Base-by-base conservation (phyloP, 37 sponge, comb jelly and placozoan genomes). In the Trichoplax adhaerens region DNA sequence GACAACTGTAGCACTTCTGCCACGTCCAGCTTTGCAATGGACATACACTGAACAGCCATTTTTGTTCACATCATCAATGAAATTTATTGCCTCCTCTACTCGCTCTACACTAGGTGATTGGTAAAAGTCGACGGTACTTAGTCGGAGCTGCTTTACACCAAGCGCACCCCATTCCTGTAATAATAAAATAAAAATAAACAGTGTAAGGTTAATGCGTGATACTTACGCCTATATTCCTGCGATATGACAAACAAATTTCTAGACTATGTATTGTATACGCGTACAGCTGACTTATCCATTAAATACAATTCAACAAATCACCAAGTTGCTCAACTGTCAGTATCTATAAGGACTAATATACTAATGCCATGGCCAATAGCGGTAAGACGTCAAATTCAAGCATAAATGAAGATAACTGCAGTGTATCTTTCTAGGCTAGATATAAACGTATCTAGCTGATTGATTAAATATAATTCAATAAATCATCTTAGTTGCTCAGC, bases 21-120 rank as follows among this genome's bases (percentile, higher is more conserved):
- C 91, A 59, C 77, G 81, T 10, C 94, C 94, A 47, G 94, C 90
- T 66, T 93, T 93, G 58, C 94, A 93, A 74, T 93, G 94, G 53
- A 93, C 82, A 50, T 93, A 93, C 10, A 83, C 84, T 58, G 80
- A 78, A 47, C 79, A 52, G 7, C 73, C 82, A 29, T 66, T 66
- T 5, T 48, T 5, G 47, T 58, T 72, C 55, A 54, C 58, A 49
- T 59, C 69, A 3, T 83, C 63, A 53, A 93, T 89, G 66, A 86
- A 61, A 6, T 48, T 55, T 52, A 93, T 29, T 7, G 86, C 87
- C 60, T 58, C 58, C 1, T 53, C 51, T 46, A 93, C 81, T 65
- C 60, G 58, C 0, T 47, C 51, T 52, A 81, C 75, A 0, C 71
- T 48, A 3, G 94, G 94, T 53, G 94, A 73, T 29, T 58, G 61